These are phyloP conservation scores for Drosophila prostipennis DNA, from an alignment of 2,888 invertebrate species.

Conservation along the genomic window DNA sequence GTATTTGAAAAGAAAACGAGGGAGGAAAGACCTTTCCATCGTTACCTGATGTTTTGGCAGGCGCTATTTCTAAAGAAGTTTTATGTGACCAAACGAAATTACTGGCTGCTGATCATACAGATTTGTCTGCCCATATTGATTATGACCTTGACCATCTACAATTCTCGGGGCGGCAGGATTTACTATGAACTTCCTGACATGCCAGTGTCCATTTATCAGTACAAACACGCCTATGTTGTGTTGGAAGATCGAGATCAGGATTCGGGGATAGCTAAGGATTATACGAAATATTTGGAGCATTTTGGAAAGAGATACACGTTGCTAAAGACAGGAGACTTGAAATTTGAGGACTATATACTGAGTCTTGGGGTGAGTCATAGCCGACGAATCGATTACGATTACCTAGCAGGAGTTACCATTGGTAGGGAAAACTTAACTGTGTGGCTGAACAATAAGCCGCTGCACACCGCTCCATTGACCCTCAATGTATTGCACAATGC, in stretches of 20 bases:
- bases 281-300: constrained; percentile 10
- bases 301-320: constrained; percentile 8
- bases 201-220: constrained; percentile 16
- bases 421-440: constrained; percentile 85
- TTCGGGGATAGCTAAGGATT: constrained; percentile 83
- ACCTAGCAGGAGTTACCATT: constrained; percentile 86
- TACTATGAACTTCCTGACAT: constrained; percentile 24
- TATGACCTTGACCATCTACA: constrained; percentile 24
- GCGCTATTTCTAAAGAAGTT: constrained; percentile 85
- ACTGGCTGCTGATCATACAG: constrained; percentile 22
- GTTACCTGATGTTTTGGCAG: constrained; percentile 70
- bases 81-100: constrained; percentile 2
- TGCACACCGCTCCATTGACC: constrained; percentile 88
- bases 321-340: not conserved
- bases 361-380: constrained; percentile 15
- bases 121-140: constrained; percentile 29
- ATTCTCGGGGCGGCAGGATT: constrained; percentile 11
- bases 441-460: constrained; percentile 91
- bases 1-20: constrained; percentile 20
- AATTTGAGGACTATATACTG: constrained; percentile 53
- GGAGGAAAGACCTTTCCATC: not conserved
- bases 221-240: constrained; percentile 1
- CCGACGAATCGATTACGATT: constrained; percentile 79
- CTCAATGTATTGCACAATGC: constrained; percentile 87
- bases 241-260: constrained; percentile 82